Conservation (phyloP, 2,113 vertebrate species). For the Melanotaenia duboulayi region DNA sequence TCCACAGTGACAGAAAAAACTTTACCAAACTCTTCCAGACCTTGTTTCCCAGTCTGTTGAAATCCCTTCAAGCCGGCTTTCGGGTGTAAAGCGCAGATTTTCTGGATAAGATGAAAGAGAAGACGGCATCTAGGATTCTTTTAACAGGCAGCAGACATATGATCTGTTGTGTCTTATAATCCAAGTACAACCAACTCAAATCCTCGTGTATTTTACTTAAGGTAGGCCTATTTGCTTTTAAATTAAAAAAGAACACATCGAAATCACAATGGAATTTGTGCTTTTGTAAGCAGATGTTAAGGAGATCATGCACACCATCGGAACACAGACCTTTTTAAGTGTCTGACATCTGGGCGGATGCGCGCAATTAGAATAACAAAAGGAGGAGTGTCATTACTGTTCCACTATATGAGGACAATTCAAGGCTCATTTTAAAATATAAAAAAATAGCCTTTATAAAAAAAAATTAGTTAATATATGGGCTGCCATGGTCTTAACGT, state of each 20-base stretch:
- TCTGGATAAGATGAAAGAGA: slow-evolving; percentile 32
- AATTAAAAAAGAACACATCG: slow-evolving; percentile 6
- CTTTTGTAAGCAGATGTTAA: slow-evolving; percentile 57
- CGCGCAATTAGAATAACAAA: slow-evolving; percentile 34
- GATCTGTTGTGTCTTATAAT: slow-evolving; percentile 24
- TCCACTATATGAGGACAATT: too few species aligned
- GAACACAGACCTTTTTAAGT: neutral
- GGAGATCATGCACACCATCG: neutral
- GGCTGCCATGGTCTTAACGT: too few species aligned
- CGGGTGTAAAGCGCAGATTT: slow-evolving; percentile 35
- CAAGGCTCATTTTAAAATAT: too few species aligned
- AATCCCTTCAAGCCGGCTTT: slow-evolving; percentile 46
- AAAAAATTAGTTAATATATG: too few species aligned
- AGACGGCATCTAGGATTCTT: slow-evolving; percentile 36
- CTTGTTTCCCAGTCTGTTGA: slow-evolving; percentile 39
- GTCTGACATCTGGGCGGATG: slow-evolving; percentile 14
- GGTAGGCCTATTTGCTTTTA: slow-evolving; percentile 20
- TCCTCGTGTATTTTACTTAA: neutral
- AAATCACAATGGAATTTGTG: slow-evolving; percentile 66
- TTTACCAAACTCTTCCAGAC: slow-evolving; percentile 38
- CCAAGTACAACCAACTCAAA: slow-evolving; percentile 18
- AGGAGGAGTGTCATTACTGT: neutral
- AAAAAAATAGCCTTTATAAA: neutral
- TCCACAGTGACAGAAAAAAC: slow-evolving; percentile 35
- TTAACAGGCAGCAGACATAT: slow-evolving; percentile 13